phyloP scores from a whole-genome alignment of 2,113 vertebrate species.

The Budorcas taxicolor region DNA sequence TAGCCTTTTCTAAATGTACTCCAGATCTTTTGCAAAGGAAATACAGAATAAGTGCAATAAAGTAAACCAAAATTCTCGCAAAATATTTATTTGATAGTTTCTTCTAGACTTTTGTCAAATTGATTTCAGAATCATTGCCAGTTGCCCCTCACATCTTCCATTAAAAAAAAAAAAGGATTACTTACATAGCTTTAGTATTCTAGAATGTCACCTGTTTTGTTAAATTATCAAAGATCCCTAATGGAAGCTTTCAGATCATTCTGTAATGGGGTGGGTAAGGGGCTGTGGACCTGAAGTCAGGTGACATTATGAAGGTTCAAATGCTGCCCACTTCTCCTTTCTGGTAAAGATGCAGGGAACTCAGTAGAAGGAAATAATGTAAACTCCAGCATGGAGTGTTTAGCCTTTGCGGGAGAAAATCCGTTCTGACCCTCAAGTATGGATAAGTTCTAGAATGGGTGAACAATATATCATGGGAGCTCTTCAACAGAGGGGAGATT shows the following conservation, averaged over 20 bases:
- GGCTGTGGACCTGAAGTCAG: neutral
- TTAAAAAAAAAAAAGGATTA: neutral
- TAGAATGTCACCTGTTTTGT: neutral
- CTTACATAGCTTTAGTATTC: neutral
- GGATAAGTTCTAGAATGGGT: neutral
- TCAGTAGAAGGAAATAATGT: neutral
- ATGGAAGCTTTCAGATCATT: neutral
- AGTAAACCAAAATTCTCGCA: neutral
- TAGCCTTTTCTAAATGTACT: neutral
- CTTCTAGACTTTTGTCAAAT: neutral
- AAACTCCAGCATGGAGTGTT: neutral
- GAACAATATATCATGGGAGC: neutral
- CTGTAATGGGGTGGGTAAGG: neutral
- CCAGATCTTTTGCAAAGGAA: neutral
- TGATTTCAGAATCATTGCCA: neutral
- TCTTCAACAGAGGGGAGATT: neutral
- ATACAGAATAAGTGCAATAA: neutral
- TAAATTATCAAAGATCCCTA: constrained; percentile 1
- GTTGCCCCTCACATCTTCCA: neutral
- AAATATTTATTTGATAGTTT: neutral
- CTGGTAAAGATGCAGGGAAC: neutral
- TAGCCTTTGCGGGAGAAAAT: neutral
- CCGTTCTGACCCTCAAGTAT: neutral
- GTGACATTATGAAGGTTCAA: neutral
- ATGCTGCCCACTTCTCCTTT: neutral